These are phyloP conservation scores for Liparis tanakae DNA, from an alignment of 2,797 vertebrate species.

Conservation along the genomic window DNA sequence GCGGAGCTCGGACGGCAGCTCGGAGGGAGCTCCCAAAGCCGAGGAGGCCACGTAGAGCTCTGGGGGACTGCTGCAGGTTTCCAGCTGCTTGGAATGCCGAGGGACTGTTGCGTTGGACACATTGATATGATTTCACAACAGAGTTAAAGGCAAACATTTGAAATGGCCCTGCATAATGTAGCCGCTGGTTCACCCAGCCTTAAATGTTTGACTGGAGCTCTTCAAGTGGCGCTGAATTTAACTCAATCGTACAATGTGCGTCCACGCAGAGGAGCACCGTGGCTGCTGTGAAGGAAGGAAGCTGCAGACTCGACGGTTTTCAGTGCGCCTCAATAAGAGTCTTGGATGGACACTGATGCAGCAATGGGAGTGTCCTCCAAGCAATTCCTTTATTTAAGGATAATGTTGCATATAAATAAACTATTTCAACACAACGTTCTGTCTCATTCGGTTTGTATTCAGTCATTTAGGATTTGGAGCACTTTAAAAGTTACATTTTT, in stretches of 20 bases:
- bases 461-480: not conserved
- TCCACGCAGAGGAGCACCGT: not conserved
- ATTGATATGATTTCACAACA: not conserved
- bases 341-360: slow-evolving; percentile 31
- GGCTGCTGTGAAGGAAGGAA: slow-evolving; percentile 6
- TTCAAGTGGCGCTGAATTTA: not conserved
- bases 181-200: not conserved
- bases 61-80: slow-evolving; percentile 26
- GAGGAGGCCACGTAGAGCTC: slow-evolving; percentile 60
- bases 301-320: slow-evolving; percentile 15
- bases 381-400: slow-evolving; percentile 40
- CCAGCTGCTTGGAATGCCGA: not conserved
- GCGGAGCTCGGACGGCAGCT: slow-evolving; percentile 56
- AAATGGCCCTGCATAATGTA: not conserved
- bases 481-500: not conserved
- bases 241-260: not conserved
- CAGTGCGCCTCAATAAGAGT: slow-evolving; percentile 10
- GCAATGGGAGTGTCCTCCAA: not conserved
- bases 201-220: not conserved
- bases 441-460: not conserved
- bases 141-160: not conserved
- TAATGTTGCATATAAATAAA: slow-evolving; percentile 55
- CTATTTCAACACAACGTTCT: not conserved
- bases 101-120: slow-evolving; percentile 5
- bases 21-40: slow-evolving; percentile 32